Conservation (phyloP, 2,113 vertebrate species). For the Labeo rohita region DNA sequence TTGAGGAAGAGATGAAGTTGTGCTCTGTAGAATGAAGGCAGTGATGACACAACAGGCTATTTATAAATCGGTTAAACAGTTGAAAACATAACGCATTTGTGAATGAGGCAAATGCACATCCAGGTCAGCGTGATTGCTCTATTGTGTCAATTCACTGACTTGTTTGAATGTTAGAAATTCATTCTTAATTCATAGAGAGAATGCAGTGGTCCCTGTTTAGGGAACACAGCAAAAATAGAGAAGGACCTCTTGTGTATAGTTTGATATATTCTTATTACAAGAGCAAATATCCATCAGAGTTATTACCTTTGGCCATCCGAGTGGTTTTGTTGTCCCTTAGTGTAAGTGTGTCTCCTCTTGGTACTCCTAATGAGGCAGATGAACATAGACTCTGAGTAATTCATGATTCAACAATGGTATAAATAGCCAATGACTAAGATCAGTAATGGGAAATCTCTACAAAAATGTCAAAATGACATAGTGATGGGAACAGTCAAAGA, state of each 20-base stretch:
- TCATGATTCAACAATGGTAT: not conserved
- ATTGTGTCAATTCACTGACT: not conserved
- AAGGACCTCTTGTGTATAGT: not conserved
- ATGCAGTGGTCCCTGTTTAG: not conserved
- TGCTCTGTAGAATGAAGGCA: not conserved
- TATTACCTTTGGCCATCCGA: constrained; percentile 72
- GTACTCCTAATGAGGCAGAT: constrained; percentile 68
- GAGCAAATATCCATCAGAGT: not conserved
- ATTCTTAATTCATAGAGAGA: not conserved
- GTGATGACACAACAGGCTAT: not conserved
- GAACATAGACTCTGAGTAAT: constrained; percentile 4
- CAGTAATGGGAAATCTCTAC: not conserved
- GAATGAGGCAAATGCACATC: not conserved
- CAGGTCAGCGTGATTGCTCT: not conserved
- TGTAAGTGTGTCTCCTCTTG: constrained; percentile 72
- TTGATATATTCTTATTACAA: not conserved
- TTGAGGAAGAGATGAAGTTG: not conserved
- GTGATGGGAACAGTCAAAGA: not conserved
- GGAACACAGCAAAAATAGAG: not conserved
- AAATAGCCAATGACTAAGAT: not conserved
- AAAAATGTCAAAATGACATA: not conserved
- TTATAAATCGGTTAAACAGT: not conserved
- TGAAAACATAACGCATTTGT: not conserved
- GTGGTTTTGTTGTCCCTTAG: constrained; percentile 66
- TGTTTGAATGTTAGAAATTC: not conserved